Evolutionary conservation across 35 echinoderm and acorn worm genomes (phyloP).

Genomic region (Apostichopus californicus): DNA sequence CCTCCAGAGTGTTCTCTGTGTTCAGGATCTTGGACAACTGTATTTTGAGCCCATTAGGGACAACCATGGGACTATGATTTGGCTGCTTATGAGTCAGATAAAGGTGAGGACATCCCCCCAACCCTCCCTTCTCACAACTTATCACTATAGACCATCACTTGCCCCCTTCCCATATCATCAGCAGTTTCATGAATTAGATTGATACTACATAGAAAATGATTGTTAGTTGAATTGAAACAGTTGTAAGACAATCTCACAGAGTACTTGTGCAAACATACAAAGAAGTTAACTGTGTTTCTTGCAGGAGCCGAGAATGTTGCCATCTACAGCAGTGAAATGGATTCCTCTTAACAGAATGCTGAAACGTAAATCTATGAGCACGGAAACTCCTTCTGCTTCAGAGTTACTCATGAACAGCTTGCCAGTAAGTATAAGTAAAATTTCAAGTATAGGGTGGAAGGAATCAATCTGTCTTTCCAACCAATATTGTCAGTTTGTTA

Average conservation of each 20-base stretch:
- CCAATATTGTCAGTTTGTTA: constrained; percentile 50
- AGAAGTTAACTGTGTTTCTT: background rate
- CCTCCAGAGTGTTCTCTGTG: constrained; percentile 80
- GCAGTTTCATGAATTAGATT: too few species aligned
- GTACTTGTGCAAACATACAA: too few species aligned
- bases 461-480: constrained; percentile 29
- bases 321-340: constrained; percentile 91
- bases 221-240: too few species aligned
- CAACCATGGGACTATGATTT: constrained; percentile 82
- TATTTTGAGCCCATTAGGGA: constrained; percentile 92
- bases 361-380: constrained; percentile 81
- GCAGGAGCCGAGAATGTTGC: constrained; percentile 83
- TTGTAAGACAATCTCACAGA: too few species aligned
- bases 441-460: background rate
- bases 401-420: constrained; percentile 86
- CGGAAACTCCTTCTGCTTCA: constrained; percentile 74
- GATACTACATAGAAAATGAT: too few species aligned
- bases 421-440: constrained; percentile 68
- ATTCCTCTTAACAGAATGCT: constrained; percentile 77
- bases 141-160: too few species aligned
- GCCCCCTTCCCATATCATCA: too few species aligned
- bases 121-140: background rate
- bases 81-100: constrained; percentile 80
- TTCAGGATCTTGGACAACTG: constrained; percentile 92
- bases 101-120: constrained; percentile 64